phyloP scores from a whole-genome alignment of 2,113 vertebrate species.

The Epinephelus fuscoguttatus region DNA sequence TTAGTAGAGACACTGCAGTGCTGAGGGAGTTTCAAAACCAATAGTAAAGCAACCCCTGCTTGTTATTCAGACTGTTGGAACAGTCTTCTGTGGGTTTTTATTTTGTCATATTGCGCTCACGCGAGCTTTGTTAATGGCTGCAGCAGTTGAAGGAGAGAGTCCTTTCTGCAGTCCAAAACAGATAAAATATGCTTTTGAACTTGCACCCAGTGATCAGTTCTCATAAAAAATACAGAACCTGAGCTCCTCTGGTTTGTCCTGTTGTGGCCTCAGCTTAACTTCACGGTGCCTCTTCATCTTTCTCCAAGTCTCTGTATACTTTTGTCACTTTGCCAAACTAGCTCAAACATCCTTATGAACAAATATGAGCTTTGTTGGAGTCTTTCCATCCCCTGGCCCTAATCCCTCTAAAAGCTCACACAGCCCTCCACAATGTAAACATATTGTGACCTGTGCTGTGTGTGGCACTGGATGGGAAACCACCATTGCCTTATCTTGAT shows the following conservation, averaged over 20 bases:
- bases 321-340: conserved; percentile 59
- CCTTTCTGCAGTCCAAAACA: conserved; percentile 25
- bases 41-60: conserved; percentile 43
- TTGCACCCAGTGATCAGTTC: conserved; percentile 12
- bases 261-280: conserved; percentile 19
- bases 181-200: conserved; percentile 42
- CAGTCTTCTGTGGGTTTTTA: conserved; percentile 1
- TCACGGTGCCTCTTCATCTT: conserved; percentile 20
- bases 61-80: conserved; percentile 42
- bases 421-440: conserved; percentile 57
- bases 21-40: conserved; percentile 11
- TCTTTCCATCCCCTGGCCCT: conserved; percentile 31
- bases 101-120: conserved; percentile 19
- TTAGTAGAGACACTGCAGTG: conserved; percentile 26
- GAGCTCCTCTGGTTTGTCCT: background rate
- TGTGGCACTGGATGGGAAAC: conserved; percentile 49
- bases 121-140: conserved; percentile 32
- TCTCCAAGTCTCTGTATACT: conserved; percentile 39
- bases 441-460: conserved; percentile 47
- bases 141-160: conserved; percentile 14
- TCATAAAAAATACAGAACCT: conserved; percentile 11
- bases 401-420: conserved; percentile 58
- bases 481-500: conserved; percentile 48
- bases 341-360: conserved; percentile 51
- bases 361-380: conserved; percentile 58